Conservation (phyloP, 1,140 invertebrate genomes). For the Diachasmimorpha longicaudata region DNA sequence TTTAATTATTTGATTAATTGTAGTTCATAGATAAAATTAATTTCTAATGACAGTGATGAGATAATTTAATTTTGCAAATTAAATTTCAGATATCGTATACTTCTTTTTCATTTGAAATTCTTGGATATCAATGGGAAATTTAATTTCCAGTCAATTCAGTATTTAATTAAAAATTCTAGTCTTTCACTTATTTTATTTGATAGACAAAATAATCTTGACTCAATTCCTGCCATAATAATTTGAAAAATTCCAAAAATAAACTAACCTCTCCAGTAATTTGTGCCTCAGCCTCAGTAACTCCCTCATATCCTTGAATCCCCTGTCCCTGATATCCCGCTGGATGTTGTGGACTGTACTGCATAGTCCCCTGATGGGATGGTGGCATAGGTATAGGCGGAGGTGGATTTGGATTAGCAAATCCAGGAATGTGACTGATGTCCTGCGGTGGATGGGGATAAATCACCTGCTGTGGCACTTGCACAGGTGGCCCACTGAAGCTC, state of each 20-base stretch:
- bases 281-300: conserved; percentile 29
- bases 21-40: too few relatives aligned
- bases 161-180: too few relatives aligned
- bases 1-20: too few relatives aligned
- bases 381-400: conserved; percentile 61
- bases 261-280: conserved; percentile 38
- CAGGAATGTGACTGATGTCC: conserved; percentile 57
- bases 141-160: too few relatives aligned
- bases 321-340: conserved; percentile 40
- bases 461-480: conserved; percentile 50
- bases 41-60: too few relatives aligned
- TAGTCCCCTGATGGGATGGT: conserved; percentile 53
- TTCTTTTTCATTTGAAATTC: too few relatives aligned
- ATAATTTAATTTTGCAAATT: too few relatives aligned
- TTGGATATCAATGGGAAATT: too few relatives aligned
- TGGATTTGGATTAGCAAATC: conserved; percentile 57
- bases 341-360: conserved; percentile 56
- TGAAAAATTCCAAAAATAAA: neutral
- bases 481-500: conserved; percentile 65
- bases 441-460: conserved; percentile 56
- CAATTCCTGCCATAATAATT: too few relatives aligned
- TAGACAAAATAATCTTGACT: too few relatives aligned
- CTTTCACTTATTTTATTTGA: too few relatives aligned
- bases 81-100: too few relatives aligned
- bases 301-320: conserved; percentile 19